Percentiles rank a stretch among this genome's conserved stretches.
These are phyloP conservation scores for Pomphorhynchus laevis DNA, from an alignment of 1,140 invertebrate genomes.

Conservation along the genomic window DNA sequence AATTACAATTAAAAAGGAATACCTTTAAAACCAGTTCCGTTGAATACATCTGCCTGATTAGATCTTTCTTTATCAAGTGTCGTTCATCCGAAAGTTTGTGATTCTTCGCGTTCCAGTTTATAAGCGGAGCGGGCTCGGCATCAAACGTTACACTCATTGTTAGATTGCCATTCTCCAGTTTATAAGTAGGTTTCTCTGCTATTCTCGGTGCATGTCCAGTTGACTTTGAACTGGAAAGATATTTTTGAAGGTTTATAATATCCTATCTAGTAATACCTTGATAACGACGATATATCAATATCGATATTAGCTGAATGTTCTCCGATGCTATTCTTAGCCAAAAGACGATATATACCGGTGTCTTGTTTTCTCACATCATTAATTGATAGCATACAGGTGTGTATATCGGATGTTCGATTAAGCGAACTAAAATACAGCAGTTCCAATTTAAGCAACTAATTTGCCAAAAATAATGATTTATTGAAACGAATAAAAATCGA, in stretches of 20 bases:
- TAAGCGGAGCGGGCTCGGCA: conserved; percentile 6
- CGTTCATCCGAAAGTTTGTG: conserved; percentile 1
- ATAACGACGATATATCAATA: conserved; percentile 55
- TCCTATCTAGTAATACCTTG: background rate
- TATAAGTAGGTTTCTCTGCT: conserved; percentile 57
- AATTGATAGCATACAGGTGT: conserved; percentile 18
- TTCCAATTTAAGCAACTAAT: too few relatives aligned
- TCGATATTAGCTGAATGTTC: conserved; percentile 76
- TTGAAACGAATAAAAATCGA: too few relatives aligned
- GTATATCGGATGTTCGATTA: too few relatives aligned
- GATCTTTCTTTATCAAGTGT: conserved; percentile 4
- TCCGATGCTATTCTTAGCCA: conserved; percentile 67
- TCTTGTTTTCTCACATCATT: conserved; percentile 69
- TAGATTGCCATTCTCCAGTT: conserved; percentile 45
- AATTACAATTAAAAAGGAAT: conserved; percentile 2
- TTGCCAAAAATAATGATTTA: too few relatives aligned
- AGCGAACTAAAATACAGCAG: too few relatives aligned
- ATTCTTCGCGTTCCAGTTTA: too few relatives aligned
- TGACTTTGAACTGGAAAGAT: conserved; percentile 30
- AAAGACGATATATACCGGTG: conserved; percentile 77
- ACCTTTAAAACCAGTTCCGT: background rate
- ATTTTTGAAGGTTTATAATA: background rate
- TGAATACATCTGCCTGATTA: conserved; percentile 6
- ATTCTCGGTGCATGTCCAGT: conserved; percentile 70
- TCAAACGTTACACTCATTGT: conserved; percentile 1